A percentile compares a stretch with the other conserved stretches of the same genome.
These are phyloP conservation scores for Cairina moschata DNA, from an alignment of 2,113 vertebrate species.

Conservation along the genomic window DNA sequence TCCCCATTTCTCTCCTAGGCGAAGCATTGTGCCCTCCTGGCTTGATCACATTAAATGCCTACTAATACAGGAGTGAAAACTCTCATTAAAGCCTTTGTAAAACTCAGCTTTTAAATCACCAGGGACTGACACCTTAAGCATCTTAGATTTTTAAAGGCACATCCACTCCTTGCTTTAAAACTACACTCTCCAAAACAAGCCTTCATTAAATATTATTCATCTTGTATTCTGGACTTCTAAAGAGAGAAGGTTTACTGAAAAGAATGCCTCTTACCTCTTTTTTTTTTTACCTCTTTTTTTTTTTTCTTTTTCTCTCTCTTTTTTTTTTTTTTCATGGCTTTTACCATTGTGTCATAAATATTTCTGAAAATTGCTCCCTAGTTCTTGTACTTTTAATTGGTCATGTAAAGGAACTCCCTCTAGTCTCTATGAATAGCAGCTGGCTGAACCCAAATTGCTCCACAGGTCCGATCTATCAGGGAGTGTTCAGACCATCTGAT, in stretches of 20 bases:
- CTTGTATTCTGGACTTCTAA: neutral
- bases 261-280: neutral
- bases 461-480: neutral
- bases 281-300: neutral
- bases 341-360: neutral
- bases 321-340: neutral
- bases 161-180: neutral
- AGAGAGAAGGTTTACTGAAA: neutral
- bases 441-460: neutral
- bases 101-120: neutral
- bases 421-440: neutral
- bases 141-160: neutral
- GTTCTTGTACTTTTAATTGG: neutral
- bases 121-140: neutral
- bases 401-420: neutral
- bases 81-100: neutral
- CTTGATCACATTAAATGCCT: neutral
- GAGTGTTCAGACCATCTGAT: neutral
- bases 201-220: neutral
- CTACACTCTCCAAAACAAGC: neutral
- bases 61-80: neutral
- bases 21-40: neutral
- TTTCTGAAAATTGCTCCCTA: neutral
- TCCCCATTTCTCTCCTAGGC: neutral
- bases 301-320: too few relatives aligned